A percentile compares a stretch with the other conserved stretches of the same genome.
phyloP scores from a whole-genome alignment of 92 coral and sea anemone species.

The Epizoanthus scotinus region DNA sequence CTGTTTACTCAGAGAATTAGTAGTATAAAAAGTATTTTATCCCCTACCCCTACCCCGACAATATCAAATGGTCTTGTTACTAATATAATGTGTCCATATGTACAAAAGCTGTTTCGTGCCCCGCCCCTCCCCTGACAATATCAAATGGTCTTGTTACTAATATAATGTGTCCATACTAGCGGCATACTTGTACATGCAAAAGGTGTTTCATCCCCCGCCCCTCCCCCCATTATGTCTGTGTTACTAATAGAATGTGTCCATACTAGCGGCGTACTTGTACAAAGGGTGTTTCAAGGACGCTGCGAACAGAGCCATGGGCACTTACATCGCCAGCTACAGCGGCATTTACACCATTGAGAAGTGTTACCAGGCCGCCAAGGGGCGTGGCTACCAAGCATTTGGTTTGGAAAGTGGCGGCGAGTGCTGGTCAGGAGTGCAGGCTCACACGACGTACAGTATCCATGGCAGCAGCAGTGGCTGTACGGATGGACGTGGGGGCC shows the following conservation, averaged over 20 bases:
- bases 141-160: neutral
- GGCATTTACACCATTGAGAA: slow-evolving; percentile 28
- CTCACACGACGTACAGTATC: slow-evolving; percentile 25
- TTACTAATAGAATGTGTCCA: neutral
- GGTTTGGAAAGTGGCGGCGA: slow-evolving; percentile 15
- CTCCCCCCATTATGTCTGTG: neutral
- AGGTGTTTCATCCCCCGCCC: no score
- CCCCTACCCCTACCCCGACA: neutral
- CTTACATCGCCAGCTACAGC: slow-evolving; percentile 22
- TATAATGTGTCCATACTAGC: no score
- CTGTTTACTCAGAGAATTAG: no score
- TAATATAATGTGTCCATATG: no score
- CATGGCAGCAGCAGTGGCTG: slow-evolving; percentile 19
- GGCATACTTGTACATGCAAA: slow-evolving; percentile 6
- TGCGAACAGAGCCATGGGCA: neutral
- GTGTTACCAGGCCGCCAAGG: slow-evolving; percentile 33
- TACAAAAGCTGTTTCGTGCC: no score
- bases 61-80: neutral
- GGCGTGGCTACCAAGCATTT: slow-evolving; percentile 26
- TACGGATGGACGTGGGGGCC: slow-evolving; percentile 15
- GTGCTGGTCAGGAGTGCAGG: slow-evolving; percentile 41
- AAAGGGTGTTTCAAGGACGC: slow-evolving; percentile 29
- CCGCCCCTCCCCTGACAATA: neutral
- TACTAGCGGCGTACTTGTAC: slow-evolving; percentile 15
- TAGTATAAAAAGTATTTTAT: no score